These are phyloP conservation scores for Cacatua alba DNA, from an alignment of 2,113 vertebrate genomes.

Conservation along the genomic window DNA sequence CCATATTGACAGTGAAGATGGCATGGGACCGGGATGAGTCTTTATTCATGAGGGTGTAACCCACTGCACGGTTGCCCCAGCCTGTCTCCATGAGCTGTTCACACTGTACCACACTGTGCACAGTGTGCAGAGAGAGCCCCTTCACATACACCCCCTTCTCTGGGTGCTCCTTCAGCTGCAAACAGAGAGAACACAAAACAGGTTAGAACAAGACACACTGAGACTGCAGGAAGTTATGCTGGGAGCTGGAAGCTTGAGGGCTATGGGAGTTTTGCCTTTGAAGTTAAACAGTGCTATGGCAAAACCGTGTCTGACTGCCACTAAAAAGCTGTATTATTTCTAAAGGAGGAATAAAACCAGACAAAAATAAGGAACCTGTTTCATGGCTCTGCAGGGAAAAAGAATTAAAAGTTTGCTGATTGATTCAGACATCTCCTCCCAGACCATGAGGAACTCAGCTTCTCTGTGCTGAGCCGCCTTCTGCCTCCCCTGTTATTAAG, in stretches of 20 bases:
- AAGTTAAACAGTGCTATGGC: background rate
- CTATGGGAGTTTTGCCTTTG: rapidly evolving
- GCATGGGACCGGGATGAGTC: conserved; percentile 90
- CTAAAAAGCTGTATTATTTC: background rate
- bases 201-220: background rate
- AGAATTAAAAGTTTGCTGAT: background rate
- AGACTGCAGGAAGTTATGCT: rapidly evolving
- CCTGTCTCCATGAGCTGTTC: conserved; percentile 85
- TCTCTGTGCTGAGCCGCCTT: background rate
- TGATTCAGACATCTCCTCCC: background rate
- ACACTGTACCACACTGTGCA: conserved; percentile 83
- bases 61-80: conserved; percentile 86
- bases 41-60: conserved; percentile 89
- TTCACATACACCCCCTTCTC: conserved; percentile 83
- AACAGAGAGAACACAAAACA: background rate
- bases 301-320: background rate
- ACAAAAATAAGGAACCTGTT: background rate
- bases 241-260: background rate
- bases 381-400: background rate
- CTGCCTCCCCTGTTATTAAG: background rate
- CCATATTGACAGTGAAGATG: conserved; percentile 87
- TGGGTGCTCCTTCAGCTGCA: conserved; percentile 89
- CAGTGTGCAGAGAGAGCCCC: conserved; percentile 86
- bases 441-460: background rate
- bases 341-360: background rate